These are phyloP conservation scores for Malurus cyaneus DNA, from an alignment of 2,113 vertebrate species.

Conservation along the genomic window DNA sequence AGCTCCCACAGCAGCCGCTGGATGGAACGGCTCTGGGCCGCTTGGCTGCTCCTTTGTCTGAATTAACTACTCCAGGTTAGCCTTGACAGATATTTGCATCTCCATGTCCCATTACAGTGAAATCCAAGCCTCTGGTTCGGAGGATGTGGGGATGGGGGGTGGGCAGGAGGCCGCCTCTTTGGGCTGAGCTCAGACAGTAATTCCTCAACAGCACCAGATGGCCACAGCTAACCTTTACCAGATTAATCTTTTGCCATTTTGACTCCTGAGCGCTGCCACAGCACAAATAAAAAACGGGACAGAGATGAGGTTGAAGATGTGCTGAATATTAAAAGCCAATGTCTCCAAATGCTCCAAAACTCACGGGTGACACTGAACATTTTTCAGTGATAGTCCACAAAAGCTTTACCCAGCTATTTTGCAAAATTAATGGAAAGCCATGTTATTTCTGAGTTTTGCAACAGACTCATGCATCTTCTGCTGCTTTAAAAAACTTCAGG, in stretches of 20 bases:
- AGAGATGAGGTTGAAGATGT: neutral
- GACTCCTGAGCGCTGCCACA: neutral
- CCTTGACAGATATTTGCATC: slow-evolving; percentile 64
- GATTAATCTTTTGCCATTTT: slow-evolving; percentile 24
- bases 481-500: neutral
- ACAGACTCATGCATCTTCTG: neutral
- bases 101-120: slow-evolving; percentile 61
- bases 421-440: neutral
- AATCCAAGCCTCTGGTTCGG: slow-evolving; percentile 72
- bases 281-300: neutral
- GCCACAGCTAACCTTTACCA: slow-evolving; percentile 11
- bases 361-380: fast-evolving
- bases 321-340: neutral
- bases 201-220: slow-evolving; percentile 69
- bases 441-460: neutral
- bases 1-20: neutral
- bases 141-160: slow-evolving; percentile 24
- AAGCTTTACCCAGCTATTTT: neutral
- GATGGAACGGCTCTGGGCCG: neutral
- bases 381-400: neutral
- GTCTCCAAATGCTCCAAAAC: neutral
- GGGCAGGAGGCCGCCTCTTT: neutral
- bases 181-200: slow-evolving; percentile 52
- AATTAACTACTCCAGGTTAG: slow-evolving; percentile 15
- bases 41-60: slow-evolving; percentile 29